Percentiles rank a stretch among this genome's conserved stretches.
These are phyloP conservation scores for Penaeus indicus DNA, from an alignment of 1,140 invertebrate genomes.

Conservation along the genomic window DNA sequence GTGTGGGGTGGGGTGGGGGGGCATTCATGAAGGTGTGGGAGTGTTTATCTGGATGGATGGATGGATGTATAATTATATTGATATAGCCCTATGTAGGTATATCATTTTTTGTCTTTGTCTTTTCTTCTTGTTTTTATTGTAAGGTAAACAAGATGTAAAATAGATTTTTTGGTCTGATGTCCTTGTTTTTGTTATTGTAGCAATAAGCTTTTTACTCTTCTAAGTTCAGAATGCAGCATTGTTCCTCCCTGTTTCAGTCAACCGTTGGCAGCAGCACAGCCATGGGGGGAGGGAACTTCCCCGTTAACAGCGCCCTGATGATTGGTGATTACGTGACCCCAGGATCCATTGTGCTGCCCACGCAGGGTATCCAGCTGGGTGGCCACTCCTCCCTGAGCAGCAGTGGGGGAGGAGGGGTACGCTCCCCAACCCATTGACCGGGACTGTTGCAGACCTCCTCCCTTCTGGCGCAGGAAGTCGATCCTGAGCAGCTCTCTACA, in stretches of 20 bases:
- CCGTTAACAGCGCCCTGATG: slow-evolving; percentile 54
- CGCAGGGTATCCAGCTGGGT: slow-evolving; percentile 50
- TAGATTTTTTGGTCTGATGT: neutral
- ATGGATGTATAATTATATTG: too few relatives aligned
- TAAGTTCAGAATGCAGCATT: too few relatives aligned
- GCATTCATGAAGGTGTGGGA: too few relatives aligned
- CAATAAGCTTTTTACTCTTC: neutral
- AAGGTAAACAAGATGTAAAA: too few relatives aligned
- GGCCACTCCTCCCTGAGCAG: slow-evolving; percentile 3
- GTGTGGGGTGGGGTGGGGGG: too few relatives aligned
- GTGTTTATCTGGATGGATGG: too few relatives aligned
- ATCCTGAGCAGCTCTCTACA: neutral
- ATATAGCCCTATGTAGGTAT: too few relatives aligned
- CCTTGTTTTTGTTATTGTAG: neutral
- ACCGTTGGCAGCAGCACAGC: slow-evolving; percentile 19
- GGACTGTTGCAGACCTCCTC: neutral
- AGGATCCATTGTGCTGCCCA: slow-evolving; percentile 51
- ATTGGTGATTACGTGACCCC: slow-evolving; percentile 58
- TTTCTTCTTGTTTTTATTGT: too few relatives aligned
- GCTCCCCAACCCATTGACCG: slow-evolving; percentile 37
- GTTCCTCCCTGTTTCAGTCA: neutral
- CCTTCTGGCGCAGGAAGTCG: neutral
- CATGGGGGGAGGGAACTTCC: slow-evolving; percentile 48
- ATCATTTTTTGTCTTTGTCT: too few relatives aligned
- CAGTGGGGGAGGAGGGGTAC: neutral